These are phyloP conservation scores for Sylvia atricapilla DNA, from an alignment of 2,113 vertebrate species.

Conservation along the genomic window DNA sequence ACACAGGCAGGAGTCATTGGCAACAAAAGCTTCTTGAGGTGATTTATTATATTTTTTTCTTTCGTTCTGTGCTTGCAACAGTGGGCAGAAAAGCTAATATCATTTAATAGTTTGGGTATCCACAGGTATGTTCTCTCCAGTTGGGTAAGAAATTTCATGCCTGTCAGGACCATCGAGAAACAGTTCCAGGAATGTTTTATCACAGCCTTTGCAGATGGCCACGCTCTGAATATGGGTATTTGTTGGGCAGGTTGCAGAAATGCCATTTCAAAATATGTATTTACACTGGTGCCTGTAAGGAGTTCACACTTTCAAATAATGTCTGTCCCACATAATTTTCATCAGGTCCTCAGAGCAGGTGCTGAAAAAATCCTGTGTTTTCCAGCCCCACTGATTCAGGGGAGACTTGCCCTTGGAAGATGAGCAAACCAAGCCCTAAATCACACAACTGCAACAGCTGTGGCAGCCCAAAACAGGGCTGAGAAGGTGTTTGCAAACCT, in stretches of 20 bases:
- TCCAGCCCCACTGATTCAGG: neutral
- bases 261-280: neutral
- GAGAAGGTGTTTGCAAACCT: neutral
- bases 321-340: neutral
- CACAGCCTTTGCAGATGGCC: neutral
- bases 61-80: neutral
- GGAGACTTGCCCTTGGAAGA: neutral
- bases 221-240: neutral
- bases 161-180: neutral
- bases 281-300: neutral
- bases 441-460: neutral
- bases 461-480: neutral
- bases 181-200: neutral
- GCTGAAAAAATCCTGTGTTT: neutral
- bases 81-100: neutral
- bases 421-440: neutral
- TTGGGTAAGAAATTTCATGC: neutral
- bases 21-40: neutral
- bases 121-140: neutral
- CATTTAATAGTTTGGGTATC: neutral
- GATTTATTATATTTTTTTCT: neutral
- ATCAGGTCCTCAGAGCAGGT: neutral
- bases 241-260: neutral
- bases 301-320: neutral
- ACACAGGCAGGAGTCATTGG: neutral